Percentiles rank a stretch among this genome's conserved stretches.
phyloP scores from a whole-genome alignment of 2,888 invertebrate species.

The Heteromyza rotundicornis region DNA sequence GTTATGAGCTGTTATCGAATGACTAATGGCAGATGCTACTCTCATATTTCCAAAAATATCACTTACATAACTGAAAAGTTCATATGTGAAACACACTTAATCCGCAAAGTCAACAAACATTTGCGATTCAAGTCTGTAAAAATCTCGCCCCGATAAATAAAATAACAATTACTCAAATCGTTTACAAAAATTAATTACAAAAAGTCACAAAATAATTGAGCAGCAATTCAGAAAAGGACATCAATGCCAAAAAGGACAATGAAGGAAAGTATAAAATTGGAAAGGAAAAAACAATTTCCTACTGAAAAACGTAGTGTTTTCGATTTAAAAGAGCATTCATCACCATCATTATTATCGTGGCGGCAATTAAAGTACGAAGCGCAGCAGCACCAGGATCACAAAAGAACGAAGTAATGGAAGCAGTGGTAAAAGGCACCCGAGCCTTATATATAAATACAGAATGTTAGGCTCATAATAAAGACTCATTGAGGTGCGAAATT shows the following conservation, averaged over 20 bases:
- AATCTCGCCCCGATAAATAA: conserved; percentile 28
- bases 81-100: conserved; percentile 21
- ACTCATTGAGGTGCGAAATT: conserved; percentile 54
- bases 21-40: too few relatives aligned
- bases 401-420: conserved; percentile 17
- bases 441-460: too few relatives aligned
- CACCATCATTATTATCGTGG: conserved; percentile 48
- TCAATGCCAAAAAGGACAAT: conserved; percentile 4
- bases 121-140: conserved; percentile 10
- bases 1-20: too few relatives aligned
- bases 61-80: conserved; percentile 14
- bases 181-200: conserved; percentile 31
- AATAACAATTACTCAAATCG: conserved; percentile 36
- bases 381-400: conserved; percentile 24
- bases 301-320: conserved; percentile 18
- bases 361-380: conserved; percentile 43
- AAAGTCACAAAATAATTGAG: conserved; percentile 26
- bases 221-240: conserved; percentile 16
- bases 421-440: too few relatives aligned
- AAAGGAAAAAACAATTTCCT: conserved; percentile 15
- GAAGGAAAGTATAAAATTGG: too few relatives aligned
- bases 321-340: conserved; percentile 53
- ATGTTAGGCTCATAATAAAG: conserved; percentile 27
- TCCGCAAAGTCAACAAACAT: conserved; percentile 30
- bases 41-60: too few relatives aligned